Base-by-base conservation (phyloP, 23 tunicate genomes). In the Diplosoma virens region DNA sequence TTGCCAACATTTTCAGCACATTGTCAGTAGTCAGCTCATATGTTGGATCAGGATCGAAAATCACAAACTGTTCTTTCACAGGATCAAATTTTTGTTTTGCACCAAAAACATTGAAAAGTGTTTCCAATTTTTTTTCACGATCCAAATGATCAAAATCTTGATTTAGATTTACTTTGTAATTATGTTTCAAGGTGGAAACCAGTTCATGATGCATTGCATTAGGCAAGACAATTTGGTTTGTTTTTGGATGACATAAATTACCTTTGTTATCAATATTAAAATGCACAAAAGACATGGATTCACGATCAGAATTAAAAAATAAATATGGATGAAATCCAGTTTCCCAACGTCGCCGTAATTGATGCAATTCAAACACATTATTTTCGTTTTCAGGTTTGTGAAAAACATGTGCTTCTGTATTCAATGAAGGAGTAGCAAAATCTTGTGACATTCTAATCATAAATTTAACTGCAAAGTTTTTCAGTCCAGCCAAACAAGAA, bases 1-100 rank as follows among this genome's bases (percentile, higher is more conserved):
- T 67, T 18, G 89, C 89, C 22, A 84, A 46, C 82, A 84, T 84
- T 54, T 84, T 84, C 60, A 84, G 55, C 21, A 77, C 82, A 77
- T 84, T 84, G 89, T 84, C 89, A 9, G 89, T 84, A n/a, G 92
- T 86, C 56, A 86, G 74, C 30, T 86, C 92, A 46, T 86, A 86
- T 1, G 84, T 86, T 23, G 79, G 74, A 32, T 82, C 87, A 6
- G 87, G 87, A 82, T 82, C 87, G 67, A 79, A 79, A n/a, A n/a
- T n/a, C n/a, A n/a, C n/a, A n/a, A n/a, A n/a, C n/a, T n/a, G n/a
- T n/a, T n/a, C n/a, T n/a, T n/a, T n/a, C n/a, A n/a, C n/a, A n/a
- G n/a, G n/a, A 17, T 24, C 79, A 27, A 60, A 79, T 4, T 1
- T 23, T n/a, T 9, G n/a, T 2, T 25, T 22, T 37, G 75, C 55